Percentiles rank a stretch among this genome's conserved stretches.
Conservation (phyloP, 2,888 invertebrate species). For the Lutraria lutraria region DNA sequence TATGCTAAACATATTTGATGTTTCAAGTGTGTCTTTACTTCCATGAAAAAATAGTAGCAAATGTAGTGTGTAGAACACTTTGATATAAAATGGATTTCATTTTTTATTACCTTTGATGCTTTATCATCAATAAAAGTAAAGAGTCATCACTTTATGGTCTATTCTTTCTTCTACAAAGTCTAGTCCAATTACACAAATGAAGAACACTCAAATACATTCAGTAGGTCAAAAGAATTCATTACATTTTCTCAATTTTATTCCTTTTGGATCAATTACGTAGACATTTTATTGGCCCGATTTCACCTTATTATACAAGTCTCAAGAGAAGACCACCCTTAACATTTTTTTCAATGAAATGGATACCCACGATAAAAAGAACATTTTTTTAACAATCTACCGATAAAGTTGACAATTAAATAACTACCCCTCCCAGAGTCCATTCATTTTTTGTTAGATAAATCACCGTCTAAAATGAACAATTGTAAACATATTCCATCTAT, state of each 20-base stretch:
- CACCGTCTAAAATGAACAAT: constrained; percentile 36
- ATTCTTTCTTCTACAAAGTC: neutral
- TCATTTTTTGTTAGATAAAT: constrained; percentile 53
- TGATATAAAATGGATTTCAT: neutral
- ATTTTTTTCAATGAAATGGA: constrained; percentile 48
- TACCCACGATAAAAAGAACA: constrained; percentile 43
- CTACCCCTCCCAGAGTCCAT: constrained; percentile 52
- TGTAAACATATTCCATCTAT: constrained; percentile 47
- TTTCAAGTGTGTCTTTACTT: constrained; percentile 14
- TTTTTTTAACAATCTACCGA: constrained; percentile 43
- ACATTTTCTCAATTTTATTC: constrained; percentile 38
- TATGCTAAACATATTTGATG: constrained; percentile 1
- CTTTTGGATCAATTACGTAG: constrained; percentile 43
- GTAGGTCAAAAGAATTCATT: constrained; percentile 49
- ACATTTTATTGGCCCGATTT: constrained; percentile 58
- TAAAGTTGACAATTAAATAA: constrained; percentile 61
- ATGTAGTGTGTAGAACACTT: neutral
- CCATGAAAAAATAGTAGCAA: constrained; percentile 15
- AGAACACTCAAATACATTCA: constrained; percentile 13
- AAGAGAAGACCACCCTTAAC: constrained; percentile 57
- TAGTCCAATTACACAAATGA: constrained; percentile 18
- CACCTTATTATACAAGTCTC: constrained; percentile 42
- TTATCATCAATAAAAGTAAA: neutral
- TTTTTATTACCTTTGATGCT: neutral
- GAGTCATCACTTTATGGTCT: neutral